A percentile compares a stretch with the other conserved stretches of the same genome.
These are phyloP conservation scores for Psilanteris sp. DNA, from an alignment of 1,140 invertebrate genomes.

Conservation along the genomic window DNA sequence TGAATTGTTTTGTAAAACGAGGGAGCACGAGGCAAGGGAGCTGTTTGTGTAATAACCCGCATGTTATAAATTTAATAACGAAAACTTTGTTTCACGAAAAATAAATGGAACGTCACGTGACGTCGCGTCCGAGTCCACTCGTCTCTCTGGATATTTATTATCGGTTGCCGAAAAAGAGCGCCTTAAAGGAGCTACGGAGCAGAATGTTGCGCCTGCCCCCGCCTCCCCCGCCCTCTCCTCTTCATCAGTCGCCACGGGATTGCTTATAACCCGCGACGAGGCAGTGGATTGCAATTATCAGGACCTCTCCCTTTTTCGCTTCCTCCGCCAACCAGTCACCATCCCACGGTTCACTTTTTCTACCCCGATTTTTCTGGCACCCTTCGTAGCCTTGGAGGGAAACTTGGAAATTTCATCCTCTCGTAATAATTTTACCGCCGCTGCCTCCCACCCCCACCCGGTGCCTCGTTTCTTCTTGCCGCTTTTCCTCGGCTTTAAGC, in stretches of 20 bases:
- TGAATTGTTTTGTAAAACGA: slow-evolving; percentile 21
- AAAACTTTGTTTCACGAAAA: slow-evolving; percentile 44
- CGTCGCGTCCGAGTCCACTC: slow-evolving; percentile 43
- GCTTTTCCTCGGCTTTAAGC: slow-evolving; percentile 7
- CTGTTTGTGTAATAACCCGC: slow-evolving; percentile 18
- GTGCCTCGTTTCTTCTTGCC: slow-evolving; percentile 51
- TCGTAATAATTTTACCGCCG: slow-evolving; percentile 66
- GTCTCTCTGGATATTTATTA: slow-evolving; percentile 56
- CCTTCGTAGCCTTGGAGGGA: slow-evolving; percentile 53
- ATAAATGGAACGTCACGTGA: slow-evolving; percentile 56
- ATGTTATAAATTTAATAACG: slow-evolving; percentile 44
- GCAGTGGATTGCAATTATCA: slow-evolving; percentile 69
- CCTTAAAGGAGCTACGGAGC: slow-evolving; percentile 52
- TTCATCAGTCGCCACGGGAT: slow-evolving; percentile 59
- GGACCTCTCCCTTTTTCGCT: slow-evolving; percentile 56
- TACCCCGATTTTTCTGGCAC: slow-evolving; percentile 58
- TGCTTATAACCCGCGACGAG: slow-evolving; percentile 65
- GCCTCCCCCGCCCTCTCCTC: slow-evolving; percentile 18
- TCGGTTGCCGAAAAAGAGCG: slow-evolving; percentile 42
- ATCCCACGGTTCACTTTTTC: slow-evolving; percentile 57
- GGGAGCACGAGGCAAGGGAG: slow-evolving; percentile 1
- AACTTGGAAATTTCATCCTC: slow-evolving; percentile 67
- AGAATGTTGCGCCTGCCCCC: slow-evolving; percentile 16
- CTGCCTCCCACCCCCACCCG: slow-evolving; percentile 17
- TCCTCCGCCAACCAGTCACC: slow-evolving; percentile 31